phyloP scores from a whole-genome alignment of 2,113 vertebrate species.

The Rhea pennata region DNA sequence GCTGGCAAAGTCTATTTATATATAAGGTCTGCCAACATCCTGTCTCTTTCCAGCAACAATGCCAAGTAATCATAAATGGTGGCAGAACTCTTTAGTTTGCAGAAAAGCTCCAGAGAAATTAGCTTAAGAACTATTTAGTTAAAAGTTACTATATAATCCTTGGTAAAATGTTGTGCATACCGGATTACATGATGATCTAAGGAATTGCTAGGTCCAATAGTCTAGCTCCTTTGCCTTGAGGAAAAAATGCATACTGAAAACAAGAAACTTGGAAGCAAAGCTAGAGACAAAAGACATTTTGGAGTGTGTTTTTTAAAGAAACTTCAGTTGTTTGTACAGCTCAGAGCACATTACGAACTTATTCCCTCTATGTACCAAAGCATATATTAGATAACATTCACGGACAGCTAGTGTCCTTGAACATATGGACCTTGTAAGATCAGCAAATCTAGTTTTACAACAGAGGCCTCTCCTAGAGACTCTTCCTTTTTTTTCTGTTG shows the following conservation, averaged over 20 bases:
- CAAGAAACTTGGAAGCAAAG: conserved; percentile 21
- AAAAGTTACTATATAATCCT: neutral
- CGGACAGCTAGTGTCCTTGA: neutral
- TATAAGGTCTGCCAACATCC: conserved; percentile 6
- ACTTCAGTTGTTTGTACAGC: neutral
- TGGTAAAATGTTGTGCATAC: neutral
- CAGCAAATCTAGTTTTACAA: neutral
- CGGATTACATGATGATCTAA: neutral
- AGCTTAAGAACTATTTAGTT: neutral
- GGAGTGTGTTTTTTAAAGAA: neutral
- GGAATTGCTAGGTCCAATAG: neutral
- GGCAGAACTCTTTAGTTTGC: neutral
- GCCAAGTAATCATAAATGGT: conserved; percentile 32
- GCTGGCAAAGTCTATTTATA: neutral
- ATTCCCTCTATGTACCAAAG: neutral
- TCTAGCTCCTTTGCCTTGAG: conserved; percentile 15
- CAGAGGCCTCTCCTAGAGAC: neutral
- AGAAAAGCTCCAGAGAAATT: neutral
- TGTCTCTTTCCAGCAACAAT: conserved; percentile 17
- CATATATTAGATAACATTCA: neutral
- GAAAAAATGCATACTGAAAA: conserved; percentile 36
- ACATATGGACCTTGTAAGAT: neutral
- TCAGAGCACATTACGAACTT: conserved; percentile 5
- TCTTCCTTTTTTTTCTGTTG: neutral
- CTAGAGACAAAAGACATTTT: neutral